A percentile compares a stretch with the other conserved stretches of the same genome.
Evolutionary conservation across 1,140 invertebrate genomes (phyloP).

Genomic region (Drosophila kohkoa): DNA sequence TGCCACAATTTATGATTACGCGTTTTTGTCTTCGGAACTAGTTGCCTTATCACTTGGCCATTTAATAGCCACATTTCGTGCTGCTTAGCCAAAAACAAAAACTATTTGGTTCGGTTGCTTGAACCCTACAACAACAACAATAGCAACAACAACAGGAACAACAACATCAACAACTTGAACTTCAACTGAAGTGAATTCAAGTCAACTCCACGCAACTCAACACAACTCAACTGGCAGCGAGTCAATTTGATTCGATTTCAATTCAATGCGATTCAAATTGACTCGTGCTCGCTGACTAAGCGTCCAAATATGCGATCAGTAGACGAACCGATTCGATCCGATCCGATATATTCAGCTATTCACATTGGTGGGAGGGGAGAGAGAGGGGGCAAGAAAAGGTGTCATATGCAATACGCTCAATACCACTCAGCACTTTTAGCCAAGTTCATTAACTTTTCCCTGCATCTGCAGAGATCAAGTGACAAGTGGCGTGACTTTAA

Average conservation of each 20-base stretch:
- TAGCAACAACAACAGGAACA: too few species aligned
- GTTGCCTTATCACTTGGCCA: constrained; percentile 68
- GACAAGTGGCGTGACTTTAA: constrained; percentile 14
- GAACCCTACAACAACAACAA: neutral
- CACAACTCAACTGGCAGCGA: neutral
- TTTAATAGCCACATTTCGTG: constrained; percentile 42
- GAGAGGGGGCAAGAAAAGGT: constrained; percentile 33
- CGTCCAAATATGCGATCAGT: constrained; percentile 44
- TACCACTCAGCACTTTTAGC: constrained; percentile 46
- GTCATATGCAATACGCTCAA: constrained; percentile 36
- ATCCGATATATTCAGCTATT: neutral
- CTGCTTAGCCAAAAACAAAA: too few species aligned
- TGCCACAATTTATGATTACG: constrained; percentile 44
- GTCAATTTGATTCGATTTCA: neutral
- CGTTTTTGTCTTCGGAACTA: constrained; percentile 51
- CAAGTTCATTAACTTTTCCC: constrained; percentile 72
- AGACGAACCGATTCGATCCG: constrained; percentile 1
- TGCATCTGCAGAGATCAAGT: constrained; percentile 28
- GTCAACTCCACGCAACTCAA: neutral
- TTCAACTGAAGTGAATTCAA: constrained; percentile 2
- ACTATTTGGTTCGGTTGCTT: too few species aligned
- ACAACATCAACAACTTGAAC: constrained; percentile 9
- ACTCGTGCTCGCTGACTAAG: constrained; percentile 58
- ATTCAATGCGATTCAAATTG: neutral
- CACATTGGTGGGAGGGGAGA: neutral